Base-by-base conservation (phyloP, 1,140 invertebrate species). In the Dinoponera quadriceps region DNA sequence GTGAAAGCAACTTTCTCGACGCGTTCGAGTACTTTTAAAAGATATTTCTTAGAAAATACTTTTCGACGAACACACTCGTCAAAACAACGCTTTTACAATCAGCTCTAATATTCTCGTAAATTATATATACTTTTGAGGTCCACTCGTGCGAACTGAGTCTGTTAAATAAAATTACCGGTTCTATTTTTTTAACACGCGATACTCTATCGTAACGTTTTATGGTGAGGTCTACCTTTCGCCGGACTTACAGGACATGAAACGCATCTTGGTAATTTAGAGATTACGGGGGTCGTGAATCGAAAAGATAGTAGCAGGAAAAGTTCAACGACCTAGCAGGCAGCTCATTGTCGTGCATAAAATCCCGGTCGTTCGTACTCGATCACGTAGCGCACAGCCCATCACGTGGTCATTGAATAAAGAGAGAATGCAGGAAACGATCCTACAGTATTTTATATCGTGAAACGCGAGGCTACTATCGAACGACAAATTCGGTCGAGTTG, bases 341-440 rank as follows among this genome's bases (percentile, higher is more conserved):
- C 86, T 91, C 83, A 91, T 91, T 90, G 86, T 85, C 86, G 63
- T 57, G 44, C 22, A 25, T 86, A 90, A 91, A 91, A 92, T 92
- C 84, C 87, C 60, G 65, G 60, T 80, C 80, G 88, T 84, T 66
- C 83, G 77, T 71, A 82, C 59, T 82, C 77, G 85, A 84, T 88
- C 90, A 84, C 74, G 81, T 85, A 89, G 83, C 72, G 65, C 48
- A 63, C 77, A 82, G 72, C 38, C 29, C 62, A 29, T 77, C 20
- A 25, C n/a, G 33, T 27, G 38, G 49, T 57, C n/a, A 22, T 33
- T 16, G 25, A 63, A 49, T 51, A 75, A 55, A 86, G 72, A 65
- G 25, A 82, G 63, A 57, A 54, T 20, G 60, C 38, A 48, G 0
- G 5, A 54, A 60, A 27, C 22, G 65, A 63, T 55, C 33, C 4